A percentile compares a stretch with the other conserved stretches of the same genome.
Conservation (phyloP, 2,113 vertebrate species). For the Copsychus sechellarum region DNA sequence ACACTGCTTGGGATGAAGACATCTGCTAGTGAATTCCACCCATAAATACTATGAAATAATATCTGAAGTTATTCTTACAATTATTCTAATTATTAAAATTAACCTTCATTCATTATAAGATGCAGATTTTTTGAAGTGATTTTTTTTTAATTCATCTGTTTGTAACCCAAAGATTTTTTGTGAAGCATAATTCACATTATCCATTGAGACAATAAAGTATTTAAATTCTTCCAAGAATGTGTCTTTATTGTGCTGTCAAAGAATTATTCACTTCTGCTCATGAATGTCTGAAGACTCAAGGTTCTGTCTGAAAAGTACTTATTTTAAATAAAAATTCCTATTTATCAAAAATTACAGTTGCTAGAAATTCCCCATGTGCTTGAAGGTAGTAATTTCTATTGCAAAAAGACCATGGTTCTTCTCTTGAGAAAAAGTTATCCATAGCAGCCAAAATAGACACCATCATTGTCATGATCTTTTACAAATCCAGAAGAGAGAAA, state of each 20-base stretch:
- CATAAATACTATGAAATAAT: background rate
- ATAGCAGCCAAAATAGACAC: background rate
- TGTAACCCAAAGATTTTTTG: background rate
- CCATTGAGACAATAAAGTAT: background rate
- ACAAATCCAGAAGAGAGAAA: background rate
- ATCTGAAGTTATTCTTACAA: background rate
- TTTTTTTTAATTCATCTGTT: background rate
- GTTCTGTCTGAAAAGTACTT: background rate
- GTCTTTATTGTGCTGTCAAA: background rate
- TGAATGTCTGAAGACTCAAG: background rate
- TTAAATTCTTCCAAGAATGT: background rate
- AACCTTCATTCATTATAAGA: background rate
- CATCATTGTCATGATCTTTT: background rate
- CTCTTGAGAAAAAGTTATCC: background rate
- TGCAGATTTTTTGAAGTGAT: accelerated
- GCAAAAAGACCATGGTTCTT: background rate
- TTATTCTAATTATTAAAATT: background rate
- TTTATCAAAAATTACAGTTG: background rate
- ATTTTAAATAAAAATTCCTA: background rate
- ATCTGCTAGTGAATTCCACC: background rate
- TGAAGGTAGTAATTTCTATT: background rate
- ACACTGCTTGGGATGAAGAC: background rate
- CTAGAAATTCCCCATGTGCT: background rate
- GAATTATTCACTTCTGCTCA: background rate
- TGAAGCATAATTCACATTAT: background rate